A percentile compares a stretch with the other conserved stretches of the same genome.
Conservation (phyloP, 2,113 vertebrate species). For the Paralichthys olivaceus region DNA sequence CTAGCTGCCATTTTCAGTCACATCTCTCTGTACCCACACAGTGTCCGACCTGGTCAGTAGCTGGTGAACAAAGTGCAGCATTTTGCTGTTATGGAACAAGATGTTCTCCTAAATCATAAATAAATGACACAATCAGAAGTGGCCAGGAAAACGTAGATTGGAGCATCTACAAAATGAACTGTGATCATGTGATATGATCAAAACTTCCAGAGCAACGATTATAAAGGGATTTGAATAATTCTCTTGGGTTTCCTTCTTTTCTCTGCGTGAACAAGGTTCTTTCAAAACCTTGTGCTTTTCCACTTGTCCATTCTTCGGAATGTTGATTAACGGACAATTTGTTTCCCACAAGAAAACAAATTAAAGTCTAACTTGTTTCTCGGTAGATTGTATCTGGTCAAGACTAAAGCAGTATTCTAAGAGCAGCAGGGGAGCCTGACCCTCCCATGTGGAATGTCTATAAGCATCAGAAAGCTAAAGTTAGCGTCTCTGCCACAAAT, state of each 20-base stretch:
- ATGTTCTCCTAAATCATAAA: too few relatives aligned
- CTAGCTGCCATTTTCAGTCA: too few relatives aligned
- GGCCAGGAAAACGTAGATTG: too few relatives aligned
- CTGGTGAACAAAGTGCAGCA: too few relatives aligned
- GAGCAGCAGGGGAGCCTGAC: conserved; percentile 19
- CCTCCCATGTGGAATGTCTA: conserved; percentile 58
- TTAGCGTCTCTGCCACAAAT: conserved; percentile 60
- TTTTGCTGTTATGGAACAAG: too few relatives aligned
- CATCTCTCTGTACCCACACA: too few relatives aligned
- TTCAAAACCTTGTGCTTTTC: neutral
- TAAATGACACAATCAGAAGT: too few relatives aligned
- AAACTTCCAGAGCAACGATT: neutral
- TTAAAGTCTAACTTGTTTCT: conserved; percentile 9
- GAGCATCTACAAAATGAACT: neutral
- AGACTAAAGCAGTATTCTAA: conserved; percentile 10
- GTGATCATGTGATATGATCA: neutral
- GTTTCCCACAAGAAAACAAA: conserved; percentile 5
- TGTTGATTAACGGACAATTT: neutral
- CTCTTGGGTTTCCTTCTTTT: neutral
- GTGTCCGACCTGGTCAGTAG: too few relatives aligned
- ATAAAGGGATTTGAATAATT: neutral
- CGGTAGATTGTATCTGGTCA: neutral
- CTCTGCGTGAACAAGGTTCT: neutral
- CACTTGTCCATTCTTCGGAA: conserved; percentile 3
- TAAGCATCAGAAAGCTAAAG: conserved; percentile 59